phyloP scores from a whole-genome alignment of 2,888 invertebrate species.

The Conchocele bisecta region DNA sequence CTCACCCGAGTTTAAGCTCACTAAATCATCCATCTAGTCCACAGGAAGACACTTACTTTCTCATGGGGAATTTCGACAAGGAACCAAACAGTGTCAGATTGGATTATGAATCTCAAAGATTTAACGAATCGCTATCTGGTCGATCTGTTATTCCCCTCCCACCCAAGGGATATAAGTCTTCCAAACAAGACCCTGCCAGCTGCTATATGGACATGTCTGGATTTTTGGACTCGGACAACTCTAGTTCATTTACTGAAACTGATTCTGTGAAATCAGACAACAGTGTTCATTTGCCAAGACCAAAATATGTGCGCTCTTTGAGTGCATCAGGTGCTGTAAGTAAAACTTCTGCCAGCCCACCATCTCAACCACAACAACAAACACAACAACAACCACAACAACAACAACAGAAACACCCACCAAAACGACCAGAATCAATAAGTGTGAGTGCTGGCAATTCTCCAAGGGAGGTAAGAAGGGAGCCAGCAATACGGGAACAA shows the following conservation, averaged over 20 bases:
- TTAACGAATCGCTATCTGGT: constrained; percentile 51
- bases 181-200: constrained; percentile 18
- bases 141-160: constrained; percentile 54
- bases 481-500: constrained; percentile 62
- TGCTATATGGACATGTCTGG: constrained; percentile 75
- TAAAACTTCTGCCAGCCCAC: constrained; percentile 1
- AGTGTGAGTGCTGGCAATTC: constrained; percentile 55
- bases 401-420: background rate
- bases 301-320: constrained; percentile 57
- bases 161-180: constrained; percentile 35
- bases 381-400: constrained; percentile 4
- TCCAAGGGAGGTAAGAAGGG: constrained; percentile 44
- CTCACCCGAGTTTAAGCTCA: constrained; percentile 33
- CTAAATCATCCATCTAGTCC: constrained; percentile 29
- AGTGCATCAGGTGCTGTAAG: constrained; percentile 59
- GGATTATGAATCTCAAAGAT: constrained; percentile 52
- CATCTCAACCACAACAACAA: background rate
- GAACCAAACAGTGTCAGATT: constrained; percentile 45
- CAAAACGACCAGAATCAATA: constrained; percentile 35
- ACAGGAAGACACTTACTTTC: constrained; percentile 55
- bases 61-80: constrained; percentile 60
- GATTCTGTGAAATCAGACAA: background rate
- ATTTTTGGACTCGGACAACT: constrained; percentile 55
- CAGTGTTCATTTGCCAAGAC: constrained; percentile 9
- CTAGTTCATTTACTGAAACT: constrained; percentile 21